These are phyloP conservation scores for Fregata magnificens DNA, from an alignment of 2,113 vertebrate species.

Conservation along the genomic window DNA sequence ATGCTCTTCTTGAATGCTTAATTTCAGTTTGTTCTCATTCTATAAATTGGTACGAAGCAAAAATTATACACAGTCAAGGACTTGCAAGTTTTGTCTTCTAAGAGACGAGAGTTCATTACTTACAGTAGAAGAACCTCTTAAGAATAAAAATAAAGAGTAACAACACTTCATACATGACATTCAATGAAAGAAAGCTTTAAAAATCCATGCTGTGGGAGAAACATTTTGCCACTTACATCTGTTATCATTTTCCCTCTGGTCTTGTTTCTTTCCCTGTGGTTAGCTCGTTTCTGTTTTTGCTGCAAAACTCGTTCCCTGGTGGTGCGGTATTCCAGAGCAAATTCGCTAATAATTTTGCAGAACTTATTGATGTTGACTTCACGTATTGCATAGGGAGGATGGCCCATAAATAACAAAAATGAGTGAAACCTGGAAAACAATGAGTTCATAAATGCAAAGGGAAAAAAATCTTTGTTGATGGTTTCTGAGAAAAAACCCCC, in stretches of 20 bases:
- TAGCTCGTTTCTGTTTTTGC: conserved; percentile 96
- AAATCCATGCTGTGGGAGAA: background rate
- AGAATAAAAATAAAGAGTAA: background rate
- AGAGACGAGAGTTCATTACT: background rate
- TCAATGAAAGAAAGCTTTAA: background rate
- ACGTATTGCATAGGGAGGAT: conserved; percentile 86
- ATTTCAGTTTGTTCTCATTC: background rate
- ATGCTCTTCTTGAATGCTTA: background rate
- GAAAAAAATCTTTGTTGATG: background rate
- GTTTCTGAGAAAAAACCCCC: background rate
- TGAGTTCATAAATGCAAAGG: background rate
- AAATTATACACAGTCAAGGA: background rate
- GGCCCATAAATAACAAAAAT: conserved; percentile 94
- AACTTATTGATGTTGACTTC: conserved; percentile 96
- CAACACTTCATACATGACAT: background rate
- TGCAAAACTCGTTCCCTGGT: conserved; percentile 94
- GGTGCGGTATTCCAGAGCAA: conserved; percentile 96
- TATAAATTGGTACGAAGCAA: background rate
- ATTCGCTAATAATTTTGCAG: conserved; percentile 95
- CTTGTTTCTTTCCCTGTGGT: conserved; percentile 98
- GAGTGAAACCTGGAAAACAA: conserved; percentile 88
- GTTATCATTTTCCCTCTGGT: conserved; percentile 99
- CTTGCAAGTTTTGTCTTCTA: background rate
- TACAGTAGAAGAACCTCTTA: background rate
- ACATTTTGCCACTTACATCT: conserved; percentile 83